Conservation (phyloP, 1,140 invertebrate genomes). For the Drosophila setifemur region DNA sequence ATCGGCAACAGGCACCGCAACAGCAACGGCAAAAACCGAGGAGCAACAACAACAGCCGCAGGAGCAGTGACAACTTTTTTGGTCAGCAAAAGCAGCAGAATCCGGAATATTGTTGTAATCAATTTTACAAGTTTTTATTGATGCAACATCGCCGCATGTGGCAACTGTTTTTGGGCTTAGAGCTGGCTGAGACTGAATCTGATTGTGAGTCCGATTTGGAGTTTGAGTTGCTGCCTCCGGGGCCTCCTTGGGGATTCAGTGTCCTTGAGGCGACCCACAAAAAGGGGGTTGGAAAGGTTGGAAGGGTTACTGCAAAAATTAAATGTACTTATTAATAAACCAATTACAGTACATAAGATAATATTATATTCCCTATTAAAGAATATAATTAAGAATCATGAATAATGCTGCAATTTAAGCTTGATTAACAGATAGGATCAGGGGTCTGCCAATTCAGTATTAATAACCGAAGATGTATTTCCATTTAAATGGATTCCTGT, state of each 20-base stretch:
- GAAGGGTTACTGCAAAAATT: neutral
- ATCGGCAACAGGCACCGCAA: constrained; percentile 26
- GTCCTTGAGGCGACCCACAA: constrained; percentile 42
- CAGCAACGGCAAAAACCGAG: constrained; percentile 21
- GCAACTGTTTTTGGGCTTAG: constrained; percentile 50
- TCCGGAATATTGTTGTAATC: constrained; percentile 65
- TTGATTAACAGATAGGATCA: no score
- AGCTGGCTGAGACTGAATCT: neutral
- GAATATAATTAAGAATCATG: no score
- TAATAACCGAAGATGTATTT: no score
- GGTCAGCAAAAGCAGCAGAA: constrained; percentile 22
- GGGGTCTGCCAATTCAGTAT: no score
- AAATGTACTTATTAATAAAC: no score
- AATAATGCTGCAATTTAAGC: no score
- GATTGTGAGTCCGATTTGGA: neutral
- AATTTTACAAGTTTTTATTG: constrained; percentile 79
- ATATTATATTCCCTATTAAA: no score
- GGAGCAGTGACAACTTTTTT: constrained; percentile 27
- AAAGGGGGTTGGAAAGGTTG: no score
- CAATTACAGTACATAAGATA: no score
- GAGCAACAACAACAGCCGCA: constrained; percentile 30
- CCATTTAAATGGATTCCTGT: no score
- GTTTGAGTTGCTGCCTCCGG: constrained; percentile 11
- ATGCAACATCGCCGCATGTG: constrained; percentile 56
- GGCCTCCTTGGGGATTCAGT: constrained; percentile 9